Conservation (phyloP, 2,113 vertebrate species). For the Acanthochromis polyacanthus region DNA sequence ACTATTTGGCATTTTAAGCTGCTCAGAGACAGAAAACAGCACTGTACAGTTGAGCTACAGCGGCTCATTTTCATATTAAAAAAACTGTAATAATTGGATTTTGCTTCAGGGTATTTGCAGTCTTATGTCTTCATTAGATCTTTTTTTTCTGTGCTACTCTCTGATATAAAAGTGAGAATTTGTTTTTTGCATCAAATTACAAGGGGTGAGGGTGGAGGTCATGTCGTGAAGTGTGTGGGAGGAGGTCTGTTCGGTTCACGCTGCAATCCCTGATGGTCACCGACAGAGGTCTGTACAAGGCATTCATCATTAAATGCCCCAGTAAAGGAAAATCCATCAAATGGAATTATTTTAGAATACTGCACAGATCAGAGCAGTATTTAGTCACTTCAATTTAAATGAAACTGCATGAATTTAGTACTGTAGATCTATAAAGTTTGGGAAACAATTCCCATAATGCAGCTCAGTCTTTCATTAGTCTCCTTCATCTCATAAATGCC, state of each 20-base stretch:
- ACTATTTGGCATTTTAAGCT: neutral
- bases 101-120: neutral
- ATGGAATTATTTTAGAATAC: neutral
- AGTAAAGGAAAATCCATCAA: neutral
- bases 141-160: neutral
- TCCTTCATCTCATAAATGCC: no score
- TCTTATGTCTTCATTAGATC: neutral
- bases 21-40: neutral
- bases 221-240: neutral
- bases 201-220: neutral
- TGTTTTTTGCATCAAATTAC: neutral
- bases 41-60: neutral
- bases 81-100: neutral
- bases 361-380: neutral
- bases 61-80: neutral
- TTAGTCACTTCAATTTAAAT: neutral
- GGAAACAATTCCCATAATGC: neutral
- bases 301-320: neutral
- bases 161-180: neutral
- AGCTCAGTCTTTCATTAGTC: no score
- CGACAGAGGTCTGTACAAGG: neutral
- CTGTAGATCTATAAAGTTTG: neutral
- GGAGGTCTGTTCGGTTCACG: neutral
- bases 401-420: neutral
- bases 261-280: neutral